Conservation (phyloP, 2,797 vertebrate genomes). For the Tragopan temminckii region DNA sequence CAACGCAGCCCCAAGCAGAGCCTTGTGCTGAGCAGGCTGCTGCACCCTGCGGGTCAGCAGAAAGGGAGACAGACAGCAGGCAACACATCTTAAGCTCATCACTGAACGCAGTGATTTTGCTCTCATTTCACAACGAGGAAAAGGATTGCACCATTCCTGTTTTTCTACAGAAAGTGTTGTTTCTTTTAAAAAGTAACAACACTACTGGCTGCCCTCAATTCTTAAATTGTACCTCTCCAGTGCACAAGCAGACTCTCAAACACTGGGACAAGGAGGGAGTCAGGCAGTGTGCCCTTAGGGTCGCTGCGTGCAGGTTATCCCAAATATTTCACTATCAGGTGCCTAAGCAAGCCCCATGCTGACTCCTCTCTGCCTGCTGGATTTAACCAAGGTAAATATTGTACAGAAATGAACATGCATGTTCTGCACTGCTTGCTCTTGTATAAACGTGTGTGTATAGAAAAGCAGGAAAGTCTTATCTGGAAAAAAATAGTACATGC, state of each 20-base stretch:
- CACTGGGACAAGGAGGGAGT: neutral
- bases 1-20: rapidly evolving
- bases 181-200: neutral
- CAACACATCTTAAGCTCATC: no score
- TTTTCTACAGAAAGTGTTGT: neutral
- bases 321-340: neutral
- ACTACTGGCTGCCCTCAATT: neutral
- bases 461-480: neutral
- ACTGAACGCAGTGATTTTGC: neutral
- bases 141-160: rapidly evolving
- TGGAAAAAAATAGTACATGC: neutral
- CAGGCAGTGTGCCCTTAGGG: neutral
- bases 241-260: neutral
- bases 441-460: neutral
- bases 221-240: neutral
- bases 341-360: neutral
- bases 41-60: neutral
- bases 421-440: slow-evolving; percentile 32
- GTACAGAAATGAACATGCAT: neutral
- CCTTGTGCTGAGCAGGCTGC: neutral
- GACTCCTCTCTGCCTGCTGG: slow-evolving; percentile 1
- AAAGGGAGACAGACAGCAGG: neutral
- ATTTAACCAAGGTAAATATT: slow-evolving; percentile 42
- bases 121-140: neutral
- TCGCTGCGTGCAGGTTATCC: neutral